phyloP scores from a whole-genome alignment of 2,113 vertebrate genomes.

The Hymenochirus boettgeri region DNA sequence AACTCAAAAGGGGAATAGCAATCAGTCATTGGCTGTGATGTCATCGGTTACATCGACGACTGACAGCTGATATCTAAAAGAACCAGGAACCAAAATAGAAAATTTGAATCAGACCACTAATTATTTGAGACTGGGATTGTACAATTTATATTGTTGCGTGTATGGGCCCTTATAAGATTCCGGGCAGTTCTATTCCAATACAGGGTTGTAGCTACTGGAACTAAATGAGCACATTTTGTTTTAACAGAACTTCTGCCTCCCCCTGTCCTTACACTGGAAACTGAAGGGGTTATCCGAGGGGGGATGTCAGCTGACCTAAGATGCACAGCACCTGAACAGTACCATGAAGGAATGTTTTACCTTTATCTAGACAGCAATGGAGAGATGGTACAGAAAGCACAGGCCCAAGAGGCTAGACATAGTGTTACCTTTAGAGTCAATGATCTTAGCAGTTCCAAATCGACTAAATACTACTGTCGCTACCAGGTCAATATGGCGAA shows the following conservation, averaged over 20 bases:
- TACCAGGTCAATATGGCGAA: background rate
- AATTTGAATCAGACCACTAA: too few relatives aligned
- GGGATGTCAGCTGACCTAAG: background rate
- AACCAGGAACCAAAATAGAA: too few relatives aligned
- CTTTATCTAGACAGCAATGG: background rate
- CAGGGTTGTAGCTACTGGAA: too few relatives aligned
- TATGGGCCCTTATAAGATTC: background rate
- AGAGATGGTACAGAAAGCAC: background rate
- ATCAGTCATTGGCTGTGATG: too few relatives aligned
- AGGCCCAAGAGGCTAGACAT: constrained; percentile 2
- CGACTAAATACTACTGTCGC: background rate
- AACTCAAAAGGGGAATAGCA: too few relatives aligned
- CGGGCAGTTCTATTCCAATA: too few relatives aligned
- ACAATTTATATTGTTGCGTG: background rate
- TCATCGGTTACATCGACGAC: too few relatives aligned
- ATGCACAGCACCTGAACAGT: constrained; percentile 1
- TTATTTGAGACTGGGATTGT: too few relatives aligned
- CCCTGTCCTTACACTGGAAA: constrained; percentile 8
- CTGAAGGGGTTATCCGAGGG: background rate
- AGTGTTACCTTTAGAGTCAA: constrained; percentile 12
- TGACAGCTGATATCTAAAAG: too few relatives aligned
- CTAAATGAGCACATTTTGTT: too few relatives aligned
- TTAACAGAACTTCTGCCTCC: constrained; percentile 10
- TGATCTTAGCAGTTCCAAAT: background rate
- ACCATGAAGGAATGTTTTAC: constrained; percentile 4